phyloP scores from a whole-genome alignment of 1,140 invertebrate species.

The Drosophila nigromelanica region DNA sequence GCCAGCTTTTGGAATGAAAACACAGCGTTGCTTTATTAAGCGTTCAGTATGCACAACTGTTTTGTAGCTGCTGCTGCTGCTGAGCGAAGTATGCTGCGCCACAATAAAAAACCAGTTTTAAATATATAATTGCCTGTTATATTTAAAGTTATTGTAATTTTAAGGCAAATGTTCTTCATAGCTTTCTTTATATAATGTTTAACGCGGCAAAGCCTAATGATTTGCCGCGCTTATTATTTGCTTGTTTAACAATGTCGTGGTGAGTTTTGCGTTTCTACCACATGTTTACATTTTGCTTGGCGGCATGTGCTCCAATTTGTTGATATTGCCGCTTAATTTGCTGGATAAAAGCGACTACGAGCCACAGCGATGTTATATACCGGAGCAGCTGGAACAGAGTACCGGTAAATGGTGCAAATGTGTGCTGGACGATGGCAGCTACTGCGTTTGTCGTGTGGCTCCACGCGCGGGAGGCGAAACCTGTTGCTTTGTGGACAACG shows the following conservation, averaged over 20 bases:
- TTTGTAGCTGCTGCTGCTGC: background rate
- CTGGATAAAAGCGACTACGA: constrained; percentile 41
- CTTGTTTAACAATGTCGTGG: background rate
- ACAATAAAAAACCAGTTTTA: too few species aligned
- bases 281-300: constrained; percentile 18
- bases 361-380: constrained; percentile 51
- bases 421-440: constrained; percentile 40
- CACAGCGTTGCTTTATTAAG: constrained; percentile 24
- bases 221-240: background rate
- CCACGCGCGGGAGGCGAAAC: constrained; percentile 41
- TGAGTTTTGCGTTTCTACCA: background rate
- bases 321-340: constrained; percentile 49
- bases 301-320: constrained; percentile 44
- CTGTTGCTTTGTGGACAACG: constrained; percentile 66
- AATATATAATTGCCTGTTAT: too few species aligned
- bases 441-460: constrained; percentile 48
- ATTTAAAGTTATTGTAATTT: background rate
- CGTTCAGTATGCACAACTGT: constrained; percentile 23
- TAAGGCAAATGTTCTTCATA: background rate
- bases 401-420: constrained; percentile 55
- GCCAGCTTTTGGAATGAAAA: constrained; percentile 16
- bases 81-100: background rate
- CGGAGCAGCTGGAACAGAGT: background rate
- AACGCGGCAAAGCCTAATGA: too few species aligned
- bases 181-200: too few species aligned